Percentiles rank a stretch among this genome's conserved stretches.
Conservation (phyloP, 2,888 invertebrate species). For the Corbicula japonica region DNA sequence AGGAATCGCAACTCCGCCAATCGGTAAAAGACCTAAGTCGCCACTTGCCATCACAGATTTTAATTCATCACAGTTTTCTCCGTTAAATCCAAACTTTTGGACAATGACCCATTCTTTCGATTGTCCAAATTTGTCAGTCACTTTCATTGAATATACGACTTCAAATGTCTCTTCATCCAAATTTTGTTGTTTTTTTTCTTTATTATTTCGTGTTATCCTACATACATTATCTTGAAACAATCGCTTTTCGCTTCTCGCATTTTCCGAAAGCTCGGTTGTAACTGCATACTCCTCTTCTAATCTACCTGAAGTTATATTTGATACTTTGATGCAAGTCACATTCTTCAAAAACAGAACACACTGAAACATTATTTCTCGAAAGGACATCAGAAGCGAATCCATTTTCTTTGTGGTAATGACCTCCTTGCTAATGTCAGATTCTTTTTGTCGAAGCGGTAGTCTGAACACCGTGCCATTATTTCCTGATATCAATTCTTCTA, state of each 20-base stretch:
- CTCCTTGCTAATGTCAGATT: conserved; percentile 74
- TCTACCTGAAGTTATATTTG: conserved; percentile 43
- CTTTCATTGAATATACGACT: conserved; percentile 34
- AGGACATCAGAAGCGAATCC: conserved; percentile 67
- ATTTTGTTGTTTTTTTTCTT: neutral
- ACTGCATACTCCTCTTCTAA: conserved; percentile 56
- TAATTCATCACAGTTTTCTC: too few relatives aligned
- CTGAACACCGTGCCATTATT: conserved; percentile 29
- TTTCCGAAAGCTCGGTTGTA: conserved; percentile 23
- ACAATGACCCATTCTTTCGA: conserved; percentile 73
- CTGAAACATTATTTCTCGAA: conserved; percentile 74
- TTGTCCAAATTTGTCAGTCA: conserved; percentile 18
- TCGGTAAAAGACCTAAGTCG: conserved; percentile 74
- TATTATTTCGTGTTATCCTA: neutral
- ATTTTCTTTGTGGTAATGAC: conserved; percentile 51
- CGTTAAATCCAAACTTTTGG: conserved; percentile 75
- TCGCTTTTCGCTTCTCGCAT: conserved; percentile 16
- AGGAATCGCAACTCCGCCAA: conserved; percentile 73
- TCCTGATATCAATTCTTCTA: neutral
- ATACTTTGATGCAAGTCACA: conserved; percentile 72
- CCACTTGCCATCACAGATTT: too few relatives aligned
- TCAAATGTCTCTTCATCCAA: conserved; percentile 4
- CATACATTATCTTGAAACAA: conserved; percentile 37
- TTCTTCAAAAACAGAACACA: conserved; percentile 81
- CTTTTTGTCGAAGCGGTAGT: conserved; percentile 77